These are phyloP conservation scores for Achroia grisella DNA, from an alignment of 1,140 invertebrate genomes.

Conservation along the genomic window DNA sequence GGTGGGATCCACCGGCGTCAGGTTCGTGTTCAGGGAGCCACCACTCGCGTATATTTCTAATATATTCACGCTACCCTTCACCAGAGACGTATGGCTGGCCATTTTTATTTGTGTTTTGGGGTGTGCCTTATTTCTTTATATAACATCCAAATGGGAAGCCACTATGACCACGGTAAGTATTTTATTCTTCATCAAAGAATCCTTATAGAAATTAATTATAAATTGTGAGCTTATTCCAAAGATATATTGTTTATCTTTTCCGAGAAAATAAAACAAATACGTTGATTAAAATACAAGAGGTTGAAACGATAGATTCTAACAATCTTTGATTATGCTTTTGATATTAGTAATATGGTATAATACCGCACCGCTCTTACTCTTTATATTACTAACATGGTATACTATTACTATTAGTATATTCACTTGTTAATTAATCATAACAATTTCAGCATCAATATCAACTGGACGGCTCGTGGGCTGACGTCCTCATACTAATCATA, in stretches of 20 bases:
- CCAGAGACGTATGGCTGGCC: slow-evolving; percentile 75
- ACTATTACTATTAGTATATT: too few relatives aligned
- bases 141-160: slow-evolving; percentile 62
- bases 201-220: too few relatives aligned
- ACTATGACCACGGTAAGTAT: slow-evolving; percentile 46
- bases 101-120: slow-evolving; percentile 59
- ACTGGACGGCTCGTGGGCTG: slow-evolving; percentile 58
- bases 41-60: slow-evolving; percentile 77
- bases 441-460: slow-evolving; percentile 52
- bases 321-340: too few relatives aligned
- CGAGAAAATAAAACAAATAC: too few relatives aligned
- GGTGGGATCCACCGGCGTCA: slow-evolving; percentile 73
- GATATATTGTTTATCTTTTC: too few relatives aligned
- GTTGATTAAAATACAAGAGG: too few relatives aligned
- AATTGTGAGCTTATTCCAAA: too few relatives aligned
- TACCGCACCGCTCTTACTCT: too few relatives aligned
- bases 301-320: not conserved
- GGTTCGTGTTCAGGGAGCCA: slow-evolving; percentile 78
- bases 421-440: too few relatives aligned
- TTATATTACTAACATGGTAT: too few relatives aligned
- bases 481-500: slow-evolving; percentile 68
- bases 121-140: slow-evolving; percentile 48
- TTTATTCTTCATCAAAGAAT: too few relatives aligned
- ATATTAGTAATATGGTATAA: too few relatives aligned
- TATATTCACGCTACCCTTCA: slow-evolving; percentile 78